Evolutionary conservation across 2,113 vertebrate genomes (phyloP), one percentile per base, ranked within the genome.

Genomic region (Sakesphorus luctuosus): DNA sequence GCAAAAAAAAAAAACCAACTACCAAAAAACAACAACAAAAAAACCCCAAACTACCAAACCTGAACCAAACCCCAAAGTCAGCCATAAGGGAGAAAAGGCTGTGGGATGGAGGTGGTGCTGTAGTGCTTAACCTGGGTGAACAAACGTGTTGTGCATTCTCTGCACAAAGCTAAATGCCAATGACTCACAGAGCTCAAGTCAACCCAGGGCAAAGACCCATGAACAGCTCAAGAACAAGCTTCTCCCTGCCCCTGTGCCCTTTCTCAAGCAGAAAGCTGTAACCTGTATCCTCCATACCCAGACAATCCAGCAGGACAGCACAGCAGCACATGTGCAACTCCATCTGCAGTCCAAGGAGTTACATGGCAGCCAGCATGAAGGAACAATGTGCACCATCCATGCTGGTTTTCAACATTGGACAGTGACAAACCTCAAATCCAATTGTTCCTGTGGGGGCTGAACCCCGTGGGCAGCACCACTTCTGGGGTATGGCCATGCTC

Each of bases 331-430:
- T 1, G 1, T 13, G 26, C 28, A 53, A 66, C 66, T 28, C 69
- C 78, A 62, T 11, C 1, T 44, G 11, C 61, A 40, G 9, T 1
- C 72, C 1, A 0, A 31, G 67, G n/a, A 59, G 44, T 2, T 13
- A 46, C 35, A 18, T 0, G 0, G 73, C 85, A 68, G 35, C 7
- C 59, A 29, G 36, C 3, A 7, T 0, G 17, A 58, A 49, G 71
- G 46, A 63, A 50, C 20, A 38, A 15, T 7, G 16, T 0, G 0
- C 17, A 7, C 14, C 3, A 4, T 4, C 46, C 10, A 10, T 0
- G 18, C 18, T 9, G 17, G 36, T 8, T 68, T 63, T 80, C 18
- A 24, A 36, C 73, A 33, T 0, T 5, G 40, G 17, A n/a, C 26
- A 24, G 36, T 0, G 1, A 72, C 66, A 85, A 35, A 72, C 8